Evolutionary conservation across 2,888 invertebrate species (phyloP), one percentile per base, ranked within the genome.

Genomic region (Pammene fasciana): DNA sequence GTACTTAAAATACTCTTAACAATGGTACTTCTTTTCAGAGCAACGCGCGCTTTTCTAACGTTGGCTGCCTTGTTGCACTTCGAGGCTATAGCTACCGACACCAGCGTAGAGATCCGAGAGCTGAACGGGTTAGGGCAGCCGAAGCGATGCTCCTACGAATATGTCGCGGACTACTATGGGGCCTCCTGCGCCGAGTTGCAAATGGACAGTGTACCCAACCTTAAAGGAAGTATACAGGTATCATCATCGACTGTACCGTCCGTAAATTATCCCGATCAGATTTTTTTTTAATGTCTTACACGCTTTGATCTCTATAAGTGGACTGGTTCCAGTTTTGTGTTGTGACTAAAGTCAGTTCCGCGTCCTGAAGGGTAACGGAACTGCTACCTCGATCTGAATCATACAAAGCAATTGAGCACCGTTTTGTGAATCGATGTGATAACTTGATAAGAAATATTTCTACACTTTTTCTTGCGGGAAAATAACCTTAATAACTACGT

Each of bases 201-300:
- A 34, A 84, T 94, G 4, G 75, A 76, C 18, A 87, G 89, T 61
- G 86, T 94, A 72, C 94, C 94, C 0, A 86, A 75, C 72, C 82
- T 94, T 45, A 92, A 87, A 75, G 79, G 86, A 13, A 88, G 92
- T 56, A 93, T 94, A 74, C 93, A 94, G 93, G 94, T 94, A 72
- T 76, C 9, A 5, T 14, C 13, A 26, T 52, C 26, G 10, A 13
- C 11, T 13, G 10, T 11, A 6, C 38, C 38, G 7, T 38, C 8
- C 38, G 38, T 38, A 38, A 38, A 26, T 26, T 26, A 26, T 4
- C 4, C 1, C 26, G 4, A 26, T 26, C 26, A 3, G 26, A 26
- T 26, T 26, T 26, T 26, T 26, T 26, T 26, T 26, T 26, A 26
- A 26, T 26, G 26, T 26, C 26, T 26, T 26, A 26, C 26, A 26